Evolutionary conservation across 1,140 invertebrate species (phyloP).

Genomic region (Psilanteris sp.): DNA sequence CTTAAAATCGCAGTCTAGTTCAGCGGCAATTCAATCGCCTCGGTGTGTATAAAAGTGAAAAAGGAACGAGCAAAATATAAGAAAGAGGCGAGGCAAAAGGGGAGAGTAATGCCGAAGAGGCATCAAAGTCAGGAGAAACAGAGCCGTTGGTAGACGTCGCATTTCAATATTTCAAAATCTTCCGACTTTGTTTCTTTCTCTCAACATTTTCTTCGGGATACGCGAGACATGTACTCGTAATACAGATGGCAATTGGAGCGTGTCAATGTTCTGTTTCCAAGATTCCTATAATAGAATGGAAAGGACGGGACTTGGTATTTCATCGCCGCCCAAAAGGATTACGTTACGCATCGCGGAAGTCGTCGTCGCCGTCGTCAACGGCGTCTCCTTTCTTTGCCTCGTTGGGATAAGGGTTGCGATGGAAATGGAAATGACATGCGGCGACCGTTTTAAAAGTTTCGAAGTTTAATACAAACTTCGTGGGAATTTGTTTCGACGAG

Average conservation of each 20-base stretch:
- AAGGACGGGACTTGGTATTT: slow-evolving; percentile 56
- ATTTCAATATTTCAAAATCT: slow-evolving; percentile 66
- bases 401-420: slow-evolving; percentile 45
- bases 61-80: slow-evolving; percentile 13
- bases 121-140: slow-evolving; percentile 55
- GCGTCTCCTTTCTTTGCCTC: slow-evolving; percentile 28
- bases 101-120: slow-evolving; percentile 45
- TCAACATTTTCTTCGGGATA: slow-evolving; percentile 48
- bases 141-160: slow-evolving; percentile 49
- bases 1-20: slow-evolving; percentile 55
- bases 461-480: slow-evolving; percentile 56
- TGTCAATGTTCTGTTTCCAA: slow-evolving; percentile 49
- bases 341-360: slow-evolving; percentile 67
- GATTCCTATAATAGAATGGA: slow-evolving; percentile 61
- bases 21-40: slow-evolving; percentile 59
- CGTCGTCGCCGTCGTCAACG: slow-evolving; percentile 20
- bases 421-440: slow-evolving; percentile 58
- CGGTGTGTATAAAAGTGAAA: slow-evolving; percentile 27
- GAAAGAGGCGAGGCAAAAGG: slow-evolving; percentile 22
- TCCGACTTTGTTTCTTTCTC: slow-evolving; percentile 53
- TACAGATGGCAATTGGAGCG: slow-evolving; percentile 60
- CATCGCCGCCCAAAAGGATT: slow-evolving; percentile 64
- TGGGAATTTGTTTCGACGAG: slow-evolving; percentile 47
- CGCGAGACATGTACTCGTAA: slow-evolving; percentile 37
- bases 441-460: slow-evolving; percentile 57